phyloP scores from a whole-genome alignment of 2,888 invertebrate species.

The Scaptomyza reducta region DNA sequence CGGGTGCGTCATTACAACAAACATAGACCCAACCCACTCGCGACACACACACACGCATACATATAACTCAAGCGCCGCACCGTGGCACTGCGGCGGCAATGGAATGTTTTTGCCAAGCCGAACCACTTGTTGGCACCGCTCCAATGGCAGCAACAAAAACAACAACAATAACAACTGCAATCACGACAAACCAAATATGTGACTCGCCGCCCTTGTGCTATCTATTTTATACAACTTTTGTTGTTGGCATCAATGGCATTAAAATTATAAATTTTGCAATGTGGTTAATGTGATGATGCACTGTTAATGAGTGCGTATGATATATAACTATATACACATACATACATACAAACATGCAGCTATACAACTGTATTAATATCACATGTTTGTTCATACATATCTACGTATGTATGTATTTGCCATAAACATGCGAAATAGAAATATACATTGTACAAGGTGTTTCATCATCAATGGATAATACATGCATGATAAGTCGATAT shows the following conservation, averaged over 20 bases:
- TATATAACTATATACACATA: conserved; percentile 11
- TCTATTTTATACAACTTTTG: conserved; percentile 27
- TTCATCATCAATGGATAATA: conserved; percentile 9
- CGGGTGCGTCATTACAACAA: conserved; percentile 54
- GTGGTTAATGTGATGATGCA: conserved; percentile 46
- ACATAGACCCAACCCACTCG: conserved; percentile 36
- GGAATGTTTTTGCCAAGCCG: conserved; percentile 59
- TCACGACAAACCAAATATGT: conserved; percentile 38
- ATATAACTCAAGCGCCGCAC: conserved; percentile 11
- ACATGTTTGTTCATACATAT: conserved; percentile 1
- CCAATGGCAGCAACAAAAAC: conserved; percentile 52
- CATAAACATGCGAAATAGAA: conserved; percentile 4
- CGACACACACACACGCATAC: background rate
- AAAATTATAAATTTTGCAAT: conserved; percentile 52
- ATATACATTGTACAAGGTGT: background rate
- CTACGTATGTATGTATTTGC: conserved; percentile 1
- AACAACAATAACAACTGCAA: conserved; percentile 36
- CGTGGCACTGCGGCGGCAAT: conserved; percentile 37
- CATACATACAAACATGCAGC: conserved; percentile 1
- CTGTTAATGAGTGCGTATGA: conserved; percentile 16
- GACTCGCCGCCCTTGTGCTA: conserved; percentile 52
- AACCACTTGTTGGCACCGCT: conserved; percentile 77
- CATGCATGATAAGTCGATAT: conserved; percentile 27
- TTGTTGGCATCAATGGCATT: conserved; percentile 28
- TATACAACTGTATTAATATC: background rate